Evolutionary conservation across 2,888 invertebrate species (phyloP).

Genomic region (Ctenicera cuprea): DNA sequence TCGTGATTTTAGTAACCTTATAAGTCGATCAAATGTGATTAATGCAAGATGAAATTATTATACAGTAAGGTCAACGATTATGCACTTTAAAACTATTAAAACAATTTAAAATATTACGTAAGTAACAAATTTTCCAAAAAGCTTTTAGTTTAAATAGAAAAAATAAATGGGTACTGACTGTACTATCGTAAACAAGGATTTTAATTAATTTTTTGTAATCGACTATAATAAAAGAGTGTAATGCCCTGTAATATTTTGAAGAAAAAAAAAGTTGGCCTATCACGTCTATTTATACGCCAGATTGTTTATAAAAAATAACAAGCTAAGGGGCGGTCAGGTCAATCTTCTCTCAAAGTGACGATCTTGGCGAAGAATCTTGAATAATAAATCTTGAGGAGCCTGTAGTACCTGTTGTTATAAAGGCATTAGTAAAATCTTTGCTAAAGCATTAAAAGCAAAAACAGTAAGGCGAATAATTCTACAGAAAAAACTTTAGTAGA

Average conservation of each 20-base stretch:
- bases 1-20: conserved; percentile 40
- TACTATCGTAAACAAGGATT: no score
- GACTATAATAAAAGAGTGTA: not conserved
- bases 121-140: not conserved
- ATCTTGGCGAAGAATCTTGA: not conserved
- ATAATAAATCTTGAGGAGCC: not conserved
- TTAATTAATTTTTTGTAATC: no score
- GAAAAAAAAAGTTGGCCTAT: not conserved
- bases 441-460: no score
- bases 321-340: not conserved
- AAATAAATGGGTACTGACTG: no score
- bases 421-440: not conserved
- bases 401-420: not conserved
- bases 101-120: not conserved
- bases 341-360: no score
- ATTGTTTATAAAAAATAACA: not conserved
- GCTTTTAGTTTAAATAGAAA: not conserved
- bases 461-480: no score
- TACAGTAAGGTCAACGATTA: conserved; percentile 19
- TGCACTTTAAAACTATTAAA: conserved; percentile 3
- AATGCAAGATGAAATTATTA: conserved; percentile 26
- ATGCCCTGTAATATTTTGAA: not conserved
- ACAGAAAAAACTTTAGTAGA: no score
- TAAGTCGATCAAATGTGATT: conserved; percentile 41
- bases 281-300: not conserved